A percentile compares a stretch with the other conserved stretches of the same genome.
Conservation (phyloP, 1,140 invertebrate genomes). For the Zophobas morio region DNA sequence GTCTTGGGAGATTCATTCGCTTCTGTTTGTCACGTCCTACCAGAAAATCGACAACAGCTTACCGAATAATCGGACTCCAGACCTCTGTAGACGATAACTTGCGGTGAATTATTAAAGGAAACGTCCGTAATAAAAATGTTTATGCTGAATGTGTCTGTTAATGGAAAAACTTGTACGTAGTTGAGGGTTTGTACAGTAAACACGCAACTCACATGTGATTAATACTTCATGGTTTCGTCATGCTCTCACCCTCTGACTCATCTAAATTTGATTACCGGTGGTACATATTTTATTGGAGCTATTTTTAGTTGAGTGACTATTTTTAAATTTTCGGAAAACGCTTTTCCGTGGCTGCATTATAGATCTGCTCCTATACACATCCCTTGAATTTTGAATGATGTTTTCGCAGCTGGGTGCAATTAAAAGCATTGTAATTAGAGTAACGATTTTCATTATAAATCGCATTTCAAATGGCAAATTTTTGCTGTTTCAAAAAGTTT, state of each 20-base stretch:
- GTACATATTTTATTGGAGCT: slow-evolving; percentile 13
- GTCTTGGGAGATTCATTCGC: slow-evolving; percentile 13
- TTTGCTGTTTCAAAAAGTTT: too few relatives aligned
- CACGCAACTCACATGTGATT: slow-evolving; percentile 38
- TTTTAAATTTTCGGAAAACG: slow-evolving; percentile 1
- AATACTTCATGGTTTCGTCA: slow-evolving; percentile 29
- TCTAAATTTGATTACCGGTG: slow-evolving; percentile 14
- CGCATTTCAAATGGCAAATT: too few relatives aligned
- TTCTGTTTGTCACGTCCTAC: slow-evolving; percentile 21
- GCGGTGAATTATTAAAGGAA: slow-evolving; percentile 21
- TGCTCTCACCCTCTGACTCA: slow-evolving; percentile 21
- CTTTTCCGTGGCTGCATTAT: too few relatives aligned
- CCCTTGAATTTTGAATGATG: too few relatives aligned
- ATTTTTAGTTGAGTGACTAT: slow-evolving; percentile 1
- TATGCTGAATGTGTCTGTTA: slow-evolving; percentile 26
- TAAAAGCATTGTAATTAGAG: too few relatives aligned
- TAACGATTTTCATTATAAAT: too few relatives aligned
- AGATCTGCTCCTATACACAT: too few relatives aligned
- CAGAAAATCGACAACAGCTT: slow-evolving; percentile 12
- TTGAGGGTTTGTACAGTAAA: slow-evolving; percentile 17
- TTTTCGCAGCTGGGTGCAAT: too few relatives aligned
- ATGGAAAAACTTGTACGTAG: slow-evolving; percentile 34
- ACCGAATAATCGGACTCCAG: slow-evolving; percentile 1
- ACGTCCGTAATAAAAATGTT: slow-evolving; percentile 27
- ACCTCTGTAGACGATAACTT: neutral